Base-by-base conservation (phyloP, 2,113 vertebrate genomes). In the Phocoena phocoena region DNA sequence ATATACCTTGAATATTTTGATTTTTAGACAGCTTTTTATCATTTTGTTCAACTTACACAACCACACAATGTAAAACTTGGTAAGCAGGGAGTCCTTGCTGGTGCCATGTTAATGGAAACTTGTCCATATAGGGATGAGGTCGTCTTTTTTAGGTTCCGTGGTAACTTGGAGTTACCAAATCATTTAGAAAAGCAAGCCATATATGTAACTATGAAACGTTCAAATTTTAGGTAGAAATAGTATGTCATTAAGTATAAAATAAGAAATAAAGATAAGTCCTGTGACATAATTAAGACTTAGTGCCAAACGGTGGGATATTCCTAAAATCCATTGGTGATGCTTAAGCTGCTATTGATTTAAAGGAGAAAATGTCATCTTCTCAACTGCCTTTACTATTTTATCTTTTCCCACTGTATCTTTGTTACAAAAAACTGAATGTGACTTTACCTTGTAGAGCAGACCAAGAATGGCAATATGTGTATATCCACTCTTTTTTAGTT, bases 191-290 rank as follows among this genome's bases (percentile, higher is more conserved):
- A 81, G 62, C 25, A 58, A 82, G 14, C 60, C n/a, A 25, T 53
- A 15, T 87, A 17, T 5, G 3, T 68, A 79, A 82, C 2, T 4
- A 62, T 55, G 23, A 80, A 60, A 74, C 20, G 62, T 68, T 80
- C 70, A 28, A 5, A 68, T 67, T 86, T 65, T 67, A 70, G 23
- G 36, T 38, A 91, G 47, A 53, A 23, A 26, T 11, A 41, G 25
- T 79, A 47, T 62, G 50, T 5, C 11, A 47, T 84, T 91, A 96
- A 36, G 33, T 62, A 50, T 92, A 81, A 70, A 82, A 86, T 76
- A 55, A 71, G 28, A 81, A 82, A n/a, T 58, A 38, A 65, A 90
- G 67, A 2, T 38, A n/a, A 63, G 1, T 62, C 31, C 1, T 15
- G 0, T 28, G 63, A 8, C 5, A 67, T 7, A 47, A 82, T 44